These are phyloP conservation scores for Peromyscus leucopus DNA, from an alignment of 2,113 vertebrate genomes.

Conservation along the genomic window DNA sequence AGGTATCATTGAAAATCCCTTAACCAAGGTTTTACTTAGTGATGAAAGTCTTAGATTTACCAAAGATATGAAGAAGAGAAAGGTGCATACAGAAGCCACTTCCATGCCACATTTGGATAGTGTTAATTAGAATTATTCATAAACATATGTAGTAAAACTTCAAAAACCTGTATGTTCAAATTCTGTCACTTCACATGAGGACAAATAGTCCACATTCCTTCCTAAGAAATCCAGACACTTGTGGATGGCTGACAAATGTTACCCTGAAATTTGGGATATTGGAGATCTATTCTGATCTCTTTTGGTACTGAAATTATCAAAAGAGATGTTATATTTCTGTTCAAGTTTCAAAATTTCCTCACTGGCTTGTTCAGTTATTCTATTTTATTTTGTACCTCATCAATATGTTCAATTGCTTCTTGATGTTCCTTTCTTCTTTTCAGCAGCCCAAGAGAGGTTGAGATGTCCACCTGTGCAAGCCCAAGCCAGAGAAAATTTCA, in stretches of 20 bases:
- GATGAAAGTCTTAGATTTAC: background rate
- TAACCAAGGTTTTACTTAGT: too few relatives aligned
- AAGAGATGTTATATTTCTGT: background rate
- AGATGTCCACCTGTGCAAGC: background rate
- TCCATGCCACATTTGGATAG: too few relatives aligned
- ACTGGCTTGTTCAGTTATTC: background rate
- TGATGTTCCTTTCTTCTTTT: background rate
- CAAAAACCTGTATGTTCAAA: background rate
- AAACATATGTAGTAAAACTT: background rate
- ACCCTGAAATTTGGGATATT: background rate
- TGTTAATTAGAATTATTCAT: background rate
- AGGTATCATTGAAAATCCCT: background rate
- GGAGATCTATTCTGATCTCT: background rate
- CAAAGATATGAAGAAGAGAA: background rate
- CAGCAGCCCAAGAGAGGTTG: background rate
- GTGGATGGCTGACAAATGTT: background rate
- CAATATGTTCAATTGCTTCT: background rate
- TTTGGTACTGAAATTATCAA: background rate
- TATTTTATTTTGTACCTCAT: background rate
- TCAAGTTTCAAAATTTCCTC: background rate
- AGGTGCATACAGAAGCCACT: background rate
- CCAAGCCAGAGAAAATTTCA: too few relatives aligned
- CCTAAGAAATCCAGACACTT: too few relatives aligned
- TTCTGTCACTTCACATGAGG: background rate
- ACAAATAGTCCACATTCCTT: background rate